Evolutionary conservation across 2,113 vertebrate genomes (phyloP).

Genomic region (Hippolais icterina): DNA sequence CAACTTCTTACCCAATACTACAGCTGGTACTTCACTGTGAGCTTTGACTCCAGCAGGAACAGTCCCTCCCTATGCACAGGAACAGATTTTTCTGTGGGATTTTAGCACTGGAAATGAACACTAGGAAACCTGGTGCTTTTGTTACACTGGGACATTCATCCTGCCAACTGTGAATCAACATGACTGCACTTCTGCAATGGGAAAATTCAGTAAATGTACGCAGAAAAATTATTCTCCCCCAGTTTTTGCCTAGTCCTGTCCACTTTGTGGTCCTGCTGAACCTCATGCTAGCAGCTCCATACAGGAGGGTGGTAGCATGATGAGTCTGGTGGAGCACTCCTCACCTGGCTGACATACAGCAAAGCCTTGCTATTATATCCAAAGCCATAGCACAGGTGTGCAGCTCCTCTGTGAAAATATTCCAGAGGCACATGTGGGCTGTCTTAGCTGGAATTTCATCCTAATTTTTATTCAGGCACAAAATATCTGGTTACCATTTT

Average conservation of each 20-base stretch:
- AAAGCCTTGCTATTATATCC: not conserved
- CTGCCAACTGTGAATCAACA: not conserved
- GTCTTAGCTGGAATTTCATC: not conserved
- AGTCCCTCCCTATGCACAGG: not conserved
- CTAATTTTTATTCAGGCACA: not conserved
- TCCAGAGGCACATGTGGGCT: not conserved
- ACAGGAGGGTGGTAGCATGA: not conserved
- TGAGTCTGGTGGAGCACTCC: rapidly evolving
- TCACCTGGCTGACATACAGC: not conserved
- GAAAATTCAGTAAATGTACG: not conserved
- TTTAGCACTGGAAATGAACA: not conserved
- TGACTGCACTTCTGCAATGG: not conserved
- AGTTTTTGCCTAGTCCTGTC: not conserved
- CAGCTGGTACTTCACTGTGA: not conserved
- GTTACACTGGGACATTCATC: not conserved
- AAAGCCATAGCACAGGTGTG: not conserved
- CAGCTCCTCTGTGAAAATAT: not conserved
- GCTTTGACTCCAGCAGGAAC: not conserved
- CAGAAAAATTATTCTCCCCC: not conserved
- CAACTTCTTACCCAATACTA: not conserved
- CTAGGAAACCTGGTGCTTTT: not conserved
- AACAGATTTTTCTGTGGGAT: not conserved
- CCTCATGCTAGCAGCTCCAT: not conserved
- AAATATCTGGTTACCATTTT: not conserved
- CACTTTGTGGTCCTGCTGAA: not conserved